Base-by-base conservation (phyloP, 2,888 invertebrate species). In the Nomada fucata region DNA sequence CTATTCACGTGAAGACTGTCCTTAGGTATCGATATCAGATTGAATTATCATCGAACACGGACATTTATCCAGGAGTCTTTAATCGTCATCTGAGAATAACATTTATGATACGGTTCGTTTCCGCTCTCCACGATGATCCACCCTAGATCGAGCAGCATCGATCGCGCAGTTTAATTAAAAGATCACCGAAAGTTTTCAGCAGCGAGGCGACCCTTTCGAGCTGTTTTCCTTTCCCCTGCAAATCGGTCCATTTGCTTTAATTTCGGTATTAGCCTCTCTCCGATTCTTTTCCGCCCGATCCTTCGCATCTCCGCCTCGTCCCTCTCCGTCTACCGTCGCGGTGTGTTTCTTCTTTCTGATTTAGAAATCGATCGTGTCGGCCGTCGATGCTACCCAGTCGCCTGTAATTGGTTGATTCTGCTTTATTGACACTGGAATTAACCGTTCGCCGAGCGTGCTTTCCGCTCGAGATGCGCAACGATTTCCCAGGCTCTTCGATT, bases 381-480 rank as follows among this genome's bases (percentile, higher is more conserved):
- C 59, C 79, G 76, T 64, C 83, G 87, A 82, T 77, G 79, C 68
- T 82, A 78, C 82, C 55, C 79, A 72, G 72, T n/a, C 87, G 83
- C 50, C 79, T 77, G 83, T 88, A 88, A 88, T 88, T 88, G 88
- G 87, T 88, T 82, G 87, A 84, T 86, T 83, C 83, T 83, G 84
- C 88, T 88, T 88, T 88, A 88, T 86, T 82, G 86, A 84, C 87
- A 83, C 72, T 85, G 84, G 88, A 88, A 88, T 88, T 88, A 88
- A 86, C 80, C 77, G 83, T 72, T 76, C 83, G 52, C 47, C 85
- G 83, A 74, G 83, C 84, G 83, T 84, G 86, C 79, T 73, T 68
- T 42, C 68, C 75, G 74, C 26, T 50, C 77, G 78, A 80, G 79
- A 77, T 68, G 82, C 79, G 63, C 61, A 75, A 53, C 76, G 76